A percentile compares a stretch with the other conserved stretches of the same genome.
Conservation (phyloP, 64 coral and sea anemone species). For the Porites australiensis region DNA sequence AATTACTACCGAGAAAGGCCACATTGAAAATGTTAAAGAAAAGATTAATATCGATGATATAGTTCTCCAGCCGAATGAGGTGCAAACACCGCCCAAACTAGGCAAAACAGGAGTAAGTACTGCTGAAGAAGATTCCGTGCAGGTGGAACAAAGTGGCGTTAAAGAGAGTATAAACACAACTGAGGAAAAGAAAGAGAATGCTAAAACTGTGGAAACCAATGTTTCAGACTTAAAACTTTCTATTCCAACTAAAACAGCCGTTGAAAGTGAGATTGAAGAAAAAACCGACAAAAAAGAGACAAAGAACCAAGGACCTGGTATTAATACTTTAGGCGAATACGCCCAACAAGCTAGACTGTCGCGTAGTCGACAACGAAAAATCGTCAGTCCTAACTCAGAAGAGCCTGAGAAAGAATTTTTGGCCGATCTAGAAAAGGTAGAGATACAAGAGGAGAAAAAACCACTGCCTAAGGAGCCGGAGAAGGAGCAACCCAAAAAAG, state of each 20-base stretch:
- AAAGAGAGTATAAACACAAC: background rate
- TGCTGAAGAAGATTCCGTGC: background rate
- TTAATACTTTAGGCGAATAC: conserved; percentile 88
- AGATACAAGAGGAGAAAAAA: background rate
- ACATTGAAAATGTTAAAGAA: conserved; percentile 44
- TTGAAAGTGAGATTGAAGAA: conserved; percentile 20
- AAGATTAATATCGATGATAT: conserved; percentile 38
- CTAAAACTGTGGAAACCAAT: background rate
- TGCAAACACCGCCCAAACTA: background rate
- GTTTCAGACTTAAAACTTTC: conserved; percentile 32
- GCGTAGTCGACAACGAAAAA: conserved; percentile 85
- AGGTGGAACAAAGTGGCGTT: background rate
- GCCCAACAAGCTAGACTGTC: conserved; percentile 86
- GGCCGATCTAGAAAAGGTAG: background rate
- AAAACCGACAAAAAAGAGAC: conserved; percentile 10
- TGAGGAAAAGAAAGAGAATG: background rate
- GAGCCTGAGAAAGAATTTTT: conserved; percentile 72
- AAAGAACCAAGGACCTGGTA: conserved; percentile 50
- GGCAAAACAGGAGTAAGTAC: background rate
- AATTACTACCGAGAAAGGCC: background rate
- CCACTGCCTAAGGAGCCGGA: background rate
- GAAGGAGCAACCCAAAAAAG: conserved; percentile 54
- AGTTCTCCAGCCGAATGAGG: background rate
- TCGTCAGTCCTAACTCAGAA: conserved; percentile 84
- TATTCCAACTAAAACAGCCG: conserved; percentile 29